Evolutionary conservation across 2,888 invertebrate species (phyloP).

Genomic region (Dichetophora obliterata): DNA sequence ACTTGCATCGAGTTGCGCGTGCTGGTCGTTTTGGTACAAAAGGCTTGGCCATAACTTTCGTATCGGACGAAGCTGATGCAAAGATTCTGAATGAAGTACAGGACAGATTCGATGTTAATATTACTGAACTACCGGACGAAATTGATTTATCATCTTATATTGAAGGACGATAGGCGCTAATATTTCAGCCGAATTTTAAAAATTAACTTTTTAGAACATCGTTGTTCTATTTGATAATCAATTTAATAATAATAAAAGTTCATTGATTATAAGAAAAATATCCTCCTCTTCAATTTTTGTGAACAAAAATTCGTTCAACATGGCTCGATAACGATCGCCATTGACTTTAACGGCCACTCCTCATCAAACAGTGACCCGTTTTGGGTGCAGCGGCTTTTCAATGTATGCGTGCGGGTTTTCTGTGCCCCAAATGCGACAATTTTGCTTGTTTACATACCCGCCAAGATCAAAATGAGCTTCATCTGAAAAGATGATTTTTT

Average conservation of each 20-base stretch:
- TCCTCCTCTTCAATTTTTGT: too few species aligned
- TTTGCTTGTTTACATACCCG: too few species aligned
- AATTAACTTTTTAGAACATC: constrained; percentile 35
- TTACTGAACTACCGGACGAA: constrained; percentile 97
- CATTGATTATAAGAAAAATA: constrained; percentile 19
- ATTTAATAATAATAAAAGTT: constrained; percentile 35
- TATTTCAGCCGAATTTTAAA: background rate
- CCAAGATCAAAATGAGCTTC: too few species aligned
- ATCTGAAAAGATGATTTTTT: too few species aligned
- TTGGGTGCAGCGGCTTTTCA: too few species aligned
- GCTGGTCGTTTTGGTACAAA: constrained; percentile 99
- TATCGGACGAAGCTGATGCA: constrained; percentile 97
- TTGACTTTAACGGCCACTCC: too few species aligned
- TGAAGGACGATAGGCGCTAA: constrained; percentile 58
- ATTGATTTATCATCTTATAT: constrained; percentile 98
- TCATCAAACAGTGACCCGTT: too few species aligned
- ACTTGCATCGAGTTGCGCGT: constrained; percentile 96
- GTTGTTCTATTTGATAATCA: constrained; percentile 39
- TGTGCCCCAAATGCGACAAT: too few species aligned
- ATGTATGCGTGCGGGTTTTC: too few species aligned
- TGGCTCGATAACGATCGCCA: too few species aligned
- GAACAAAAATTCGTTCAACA: too few species aligned
- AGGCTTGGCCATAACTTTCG: constrained; percentile 98
- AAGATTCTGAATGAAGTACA: constrained; percentile 98
- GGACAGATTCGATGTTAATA: constrained; percentile 98